Evolutionary conservation across 2,113 vertebrate species (phyloP), one percentile per base, ranked within the genome.

Genomic region (Heloderma charlesbogerti): DNA sequence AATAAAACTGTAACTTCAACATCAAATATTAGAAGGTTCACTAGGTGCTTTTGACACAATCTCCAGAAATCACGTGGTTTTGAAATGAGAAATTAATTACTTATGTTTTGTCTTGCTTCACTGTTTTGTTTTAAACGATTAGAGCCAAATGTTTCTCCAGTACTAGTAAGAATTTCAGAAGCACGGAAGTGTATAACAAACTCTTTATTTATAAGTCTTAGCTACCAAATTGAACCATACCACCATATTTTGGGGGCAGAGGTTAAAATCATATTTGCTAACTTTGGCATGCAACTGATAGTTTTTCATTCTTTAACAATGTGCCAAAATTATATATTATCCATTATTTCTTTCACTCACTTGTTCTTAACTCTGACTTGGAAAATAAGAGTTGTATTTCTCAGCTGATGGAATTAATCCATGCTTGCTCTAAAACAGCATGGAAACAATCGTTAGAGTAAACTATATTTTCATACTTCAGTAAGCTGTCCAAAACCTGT

Each of bases 221-320:
- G 40, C 63, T 80, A 90, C 25, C 3, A 69, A 69, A 67, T n/a
- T 69, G 15, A 79, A 78, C 78, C 80, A 37, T 82, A 71, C 34
- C 37, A 80, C 60, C 16, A 51, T 34, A 80, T 67, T 43, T 87
- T 80, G n/a, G 37, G 84, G 54, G 51, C 3, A 57, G 40, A 6
- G 27, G 45, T 60, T 71, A 63, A 91, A 87, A 87, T 86, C 48
- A 54, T 74, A 13, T 93, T 91, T 31, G 90, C 91, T 93, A 86
- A 92, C 95, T 94, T 96, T 94, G 96, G 92, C 95, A 95, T 92
- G 92, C 75, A 95, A 86, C 91, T 94, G 90, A 96, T 96, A 94
- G 97, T 98, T 98, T 98, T 98, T 98, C 97, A 98, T 98, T 98
- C 97, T 98, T 97, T 88, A 81, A 93, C 89, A 74, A 48, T 92